Conservation (phyloP, 2,113 vertebrate genomes). For the Nasalis larvatus region DNA sequence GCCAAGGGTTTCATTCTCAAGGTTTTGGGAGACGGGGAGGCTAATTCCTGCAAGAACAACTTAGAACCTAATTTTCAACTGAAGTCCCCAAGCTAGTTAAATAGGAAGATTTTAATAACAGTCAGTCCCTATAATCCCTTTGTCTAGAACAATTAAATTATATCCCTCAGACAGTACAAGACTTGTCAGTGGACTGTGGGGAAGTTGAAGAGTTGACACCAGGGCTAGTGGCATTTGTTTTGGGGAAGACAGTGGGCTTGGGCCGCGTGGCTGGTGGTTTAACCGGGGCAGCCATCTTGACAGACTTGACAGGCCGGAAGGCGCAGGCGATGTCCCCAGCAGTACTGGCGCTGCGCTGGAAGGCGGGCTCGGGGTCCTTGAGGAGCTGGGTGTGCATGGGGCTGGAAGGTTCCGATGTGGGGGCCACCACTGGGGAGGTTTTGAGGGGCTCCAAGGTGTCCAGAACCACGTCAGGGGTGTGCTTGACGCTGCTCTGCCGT, state of each 20-base stretch:
- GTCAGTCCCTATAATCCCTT: conserved; percentile 61
- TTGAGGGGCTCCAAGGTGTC: conserved; percentile 98
- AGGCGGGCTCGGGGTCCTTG: conserved; percentile 89
- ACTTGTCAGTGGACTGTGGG: conserved; percentile 95
- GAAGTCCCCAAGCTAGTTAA: conserved; percentile 73
- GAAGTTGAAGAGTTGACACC: conserved; percentile 90
- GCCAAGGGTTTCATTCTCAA: conserved; percentile 63
- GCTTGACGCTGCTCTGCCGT: conserved; percentile 93
- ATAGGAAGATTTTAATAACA: conserved; percentile 66
- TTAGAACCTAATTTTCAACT: conserved; percentile 75
- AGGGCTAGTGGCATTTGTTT: conserved; percentile 86
- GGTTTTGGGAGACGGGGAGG: conserved; percentile 55
- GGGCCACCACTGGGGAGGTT: conserved; percentile 85
- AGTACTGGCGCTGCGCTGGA: conserved; percentile 96
- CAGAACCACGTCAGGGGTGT: conserved; percentile 95
- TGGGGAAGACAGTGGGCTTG: conserved; percentile 95
- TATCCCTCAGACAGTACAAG: conserved; percentile 92
- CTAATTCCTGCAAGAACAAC: conserved; percentile 72
- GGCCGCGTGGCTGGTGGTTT: conserved; percentile 96
- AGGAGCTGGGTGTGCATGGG: conserved; percentile 95
- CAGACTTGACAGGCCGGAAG: conserved; percentile 91
- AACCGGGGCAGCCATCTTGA: conserved; percentile 85
- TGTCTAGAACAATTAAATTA: conserved; percentile 56
- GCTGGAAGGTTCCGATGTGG: conserved; percentile 96
- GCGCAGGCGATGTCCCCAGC: conserved; percentile 95